These are phyloP conservation scores for Otus sunia DNA, from an alignment of 2,113 vertebrate species.

Conservation along the genomic window DNA sequence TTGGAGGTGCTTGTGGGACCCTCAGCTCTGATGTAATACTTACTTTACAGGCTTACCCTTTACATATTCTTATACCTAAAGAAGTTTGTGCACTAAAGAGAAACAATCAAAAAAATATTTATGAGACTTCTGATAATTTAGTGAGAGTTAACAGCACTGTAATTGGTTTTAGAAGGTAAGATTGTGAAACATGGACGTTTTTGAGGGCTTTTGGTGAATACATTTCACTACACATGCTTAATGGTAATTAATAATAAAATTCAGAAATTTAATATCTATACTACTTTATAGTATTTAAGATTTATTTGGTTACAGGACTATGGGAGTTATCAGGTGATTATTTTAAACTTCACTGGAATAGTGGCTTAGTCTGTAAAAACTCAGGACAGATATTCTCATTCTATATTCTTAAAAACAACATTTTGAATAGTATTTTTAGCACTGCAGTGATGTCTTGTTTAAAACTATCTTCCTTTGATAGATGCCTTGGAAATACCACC, in stretches of 20 bases:
- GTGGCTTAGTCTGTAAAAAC: neutral
- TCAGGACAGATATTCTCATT: neutral
- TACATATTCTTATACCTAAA: neutral
- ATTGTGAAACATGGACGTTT: neutral
- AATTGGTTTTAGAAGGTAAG: neutral
- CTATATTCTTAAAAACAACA: neutral
- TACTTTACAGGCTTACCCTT: neutral
- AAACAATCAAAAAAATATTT: neutral
- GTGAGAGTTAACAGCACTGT: neutral
- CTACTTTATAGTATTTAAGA: too few relatives aligned
- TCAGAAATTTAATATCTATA: neutral
- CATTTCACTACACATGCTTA: neutral
- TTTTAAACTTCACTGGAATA: neutral
- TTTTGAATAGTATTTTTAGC: neutral
- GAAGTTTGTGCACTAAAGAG: neutral
- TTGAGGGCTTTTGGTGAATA: neutral
- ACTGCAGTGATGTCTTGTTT: neutral
- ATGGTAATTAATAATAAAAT: neutral
- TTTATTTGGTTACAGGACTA: neutral
- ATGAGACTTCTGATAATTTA: neutral
- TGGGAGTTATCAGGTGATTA: neutral
- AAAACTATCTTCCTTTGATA: neutral
- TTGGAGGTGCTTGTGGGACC: neutral
- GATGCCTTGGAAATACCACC: neutral
- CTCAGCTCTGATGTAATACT: neutral